Evolutionary conservation across 2,888 invertebrate genomes (phyloP).

Genomic region (Cephalotes varians): DNA sequence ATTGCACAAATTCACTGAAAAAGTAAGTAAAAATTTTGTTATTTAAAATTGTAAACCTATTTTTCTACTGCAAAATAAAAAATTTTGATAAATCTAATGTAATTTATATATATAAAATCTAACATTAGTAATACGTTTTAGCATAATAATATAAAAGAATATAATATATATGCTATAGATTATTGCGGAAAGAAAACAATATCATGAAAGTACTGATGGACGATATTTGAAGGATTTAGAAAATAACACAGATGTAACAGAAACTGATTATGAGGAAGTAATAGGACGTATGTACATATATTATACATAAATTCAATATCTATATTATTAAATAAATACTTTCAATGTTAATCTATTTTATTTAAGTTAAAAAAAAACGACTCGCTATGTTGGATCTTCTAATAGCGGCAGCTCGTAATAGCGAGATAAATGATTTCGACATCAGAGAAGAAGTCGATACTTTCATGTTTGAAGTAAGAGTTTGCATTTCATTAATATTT

Average conservation of each 20-base stretch:
- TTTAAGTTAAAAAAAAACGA: slow-evolving; percentile 64
- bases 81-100: too few relatives aligned
- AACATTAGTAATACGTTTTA: neutral
- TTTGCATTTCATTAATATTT: neutral
- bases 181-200: slow-evolving; percentile 15
- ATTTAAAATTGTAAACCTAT: neutral
- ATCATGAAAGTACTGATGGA: slow-evolving; percentile 14
- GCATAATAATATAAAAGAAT: neutral
- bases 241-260: neutral
- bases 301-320: neutral
- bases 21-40: slow-evolving; percentile 4
- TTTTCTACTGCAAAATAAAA: too few relatives aligned
- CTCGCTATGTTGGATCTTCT: slow-evolving; percentile 82
- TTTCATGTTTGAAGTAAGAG: slow-evolving; percentile 78
- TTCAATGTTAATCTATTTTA: neutral
- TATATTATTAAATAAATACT: neutral
- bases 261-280: neutral
- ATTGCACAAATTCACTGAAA: neutral
- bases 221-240: neutral
- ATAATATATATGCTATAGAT: slow-evolving; percentile 6
- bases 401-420: slow-evolving; percentile 75
- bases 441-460: slow-evolving; percentile 83
- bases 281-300: neutral
- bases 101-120: neutral
- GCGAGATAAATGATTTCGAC: slow-evolving; percentile 76